These are phyloP conservation scores for Fragum fragum DNA, from an alignment of 2,888 invertebrate genomes.

Conservation along the genomic window DNA sequence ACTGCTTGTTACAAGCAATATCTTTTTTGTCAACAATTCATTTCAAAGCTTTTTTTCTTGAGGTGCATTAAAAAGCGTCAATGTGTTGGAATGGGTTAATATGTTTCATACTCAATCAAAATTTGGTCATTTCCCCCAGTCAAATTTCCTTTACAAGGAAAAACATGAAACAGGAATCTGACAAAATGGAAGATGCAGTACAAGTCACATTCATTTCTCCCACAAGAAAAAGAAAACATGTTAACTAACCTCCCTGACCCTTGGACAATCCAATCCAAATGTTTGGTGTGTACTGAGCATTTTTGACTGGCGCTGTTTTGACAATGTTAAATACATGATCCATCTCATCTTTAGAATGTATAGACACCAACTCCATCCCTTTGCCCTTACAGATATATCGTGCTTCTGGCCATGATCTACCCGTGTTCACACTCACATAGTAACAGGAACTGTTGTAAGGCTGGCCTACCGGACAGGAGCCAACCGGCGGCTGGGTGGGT, in stretches of 20 bases:
- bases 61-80: too few species aligned
- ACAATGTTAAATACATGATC: conserved; percentile 58
- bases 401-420: conserved; percentile 75
- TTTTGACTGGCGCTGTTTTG: conserved; percentile 26
- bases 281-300: conserved; percentile 60
- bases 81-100: too few species aligned
- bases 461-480: conserved; percentile 59
- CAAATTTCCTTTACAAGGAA: too few species aligned
- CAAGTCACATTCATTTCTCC: too few species aligned
- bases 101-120: too few species aligned
- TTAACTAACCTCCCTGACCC: conserved; percentile 54
- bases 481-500: conserved; percentile 41
- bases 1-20: too few species aligned
- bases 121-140: too few species aligned
- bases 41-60: too few species aligned
- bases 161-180: too few species aligned
- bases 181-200: too few species aligned
- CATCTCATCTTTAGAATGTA: conserved; percentile 69
- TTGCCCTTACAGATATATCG: conserved; percentile 66
- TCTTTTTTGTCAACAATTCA: too few species aligned
- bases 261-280: conserved; percentile 73
- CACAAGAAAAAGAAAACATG: too few species aligned
- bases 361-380: conserved; percentile 71
- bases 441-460: conserved; percentile 69
- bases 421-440: conserved; percentile 52